Evolutionary conservation across 2,113 vertebrate species (phyloP).

Genomic region (Pantherophis guttatus): DNA sequence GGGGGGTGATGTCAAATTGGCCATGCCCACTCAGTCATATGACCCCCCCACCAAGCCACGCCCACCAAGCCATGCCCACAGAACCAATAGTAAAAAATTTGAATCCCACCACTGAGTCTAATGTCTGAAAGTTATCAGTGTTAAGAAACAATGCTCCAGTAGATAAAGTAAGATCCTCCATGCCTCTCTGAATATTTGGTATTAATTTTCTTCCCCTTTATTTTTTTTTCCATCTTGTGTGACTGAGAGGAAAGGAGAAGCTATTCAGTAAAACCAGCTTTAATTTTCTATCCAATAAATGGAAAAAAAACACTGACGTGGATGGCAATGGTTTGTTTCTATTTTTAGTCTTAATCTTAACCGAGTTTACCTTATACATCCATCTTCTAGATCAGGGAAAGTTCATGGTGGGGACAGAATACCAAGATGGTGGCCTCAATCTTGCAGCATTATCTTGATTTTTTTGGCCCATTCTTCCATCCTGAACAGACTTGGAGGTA

Average conservation of each 20-base stretch:
- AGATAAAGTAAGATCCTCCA: background rate
- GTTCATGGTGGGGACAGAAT: background rate
- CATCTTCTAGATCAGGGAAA: background rate
- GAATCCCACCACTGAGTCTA: no score
- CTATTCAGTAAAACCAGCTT: background rate
- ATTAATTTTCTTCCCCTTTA: background rate
- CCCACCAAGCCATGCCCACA: no score
- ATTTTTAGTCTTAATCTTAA: background rate
- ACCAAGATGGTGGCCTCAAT: background rate
- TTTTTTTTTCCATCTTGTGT: background rate
- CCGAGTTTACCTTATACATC: background rate
- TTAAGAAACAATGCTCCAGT: background rate
- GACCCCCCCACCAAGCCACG: no score
- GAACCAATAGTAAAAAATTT: no score
- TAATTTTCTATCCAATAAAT: background rate
- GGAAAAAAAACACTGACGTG: background rate
- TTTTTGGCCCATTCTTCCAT: background rate
- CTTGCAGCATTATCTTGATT: background rate
- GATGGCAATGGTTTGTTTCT: background rate
- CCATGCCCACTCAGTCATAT: no score
- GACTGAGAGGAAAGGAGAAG: background rate
- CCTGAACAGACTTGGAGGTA: background rate
- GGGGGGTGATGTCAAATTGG: no score
- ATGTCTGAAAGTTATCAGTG: background rate
- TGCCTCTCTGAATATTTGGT: background rate